Conservation (phyloP, 1,140 invertebrate genomes). For the Drosophila nasuta region DNA sequence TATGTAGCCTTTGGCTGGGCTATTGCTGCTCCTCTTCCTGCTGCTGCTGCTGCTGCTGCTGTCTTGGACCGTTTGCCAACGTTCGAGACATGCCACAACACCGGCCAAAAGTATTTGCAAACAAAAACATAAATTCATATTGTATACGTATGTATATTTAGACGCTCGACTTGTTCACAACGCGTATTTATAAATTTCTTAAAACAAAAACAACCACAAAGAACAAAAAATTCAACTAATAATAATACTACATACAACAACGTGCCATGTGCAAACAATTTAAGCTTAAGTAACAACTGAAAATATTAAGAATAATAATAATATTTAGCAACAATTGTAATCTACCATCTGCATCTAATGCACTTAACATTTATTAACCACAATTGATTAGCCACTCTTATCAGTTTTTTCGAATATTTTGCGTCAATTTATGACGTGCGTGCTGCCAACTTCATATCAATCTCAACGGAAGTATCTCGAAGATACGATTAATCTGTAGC, state of each 20-base stretch:
- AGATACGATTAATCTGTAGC: neutral
- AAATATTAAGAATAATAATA: neutral
- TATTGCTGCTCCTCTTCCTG: neutral
- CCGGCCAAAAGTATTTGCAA: slow-evolving; percentile 78
- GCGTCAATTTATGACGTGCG: slow-evolving; percentile 7
- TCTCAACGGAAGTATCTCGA: neutral
- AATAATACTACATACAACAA: neutral
- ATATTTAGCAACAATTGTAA: neutral
- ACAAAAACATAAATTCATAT: slow-evolving; percentile 79
- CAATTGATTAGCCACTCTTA: neutral
- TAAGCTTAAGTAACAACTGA: neutral
- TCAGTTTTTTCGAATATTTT: slow-evolving; percentile 10
- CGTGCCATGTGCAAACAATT: neutral
- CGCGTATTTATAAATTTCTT: slow-evolving; percentile 17
- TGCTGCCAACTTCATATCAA: neutral
- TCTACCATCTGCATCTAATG: neutral
- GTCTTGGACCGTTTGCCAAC: slow-evolving; percentile 32
- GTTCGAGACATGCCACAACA: slow-evolving; percentile 58
- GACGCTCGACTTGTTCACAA: slow-evolving; percentile 26
- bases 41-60: slow-evolving; percentile 30
- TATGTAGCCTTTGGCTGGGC: slow-evolving; percentile 12
- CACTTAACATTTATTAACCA: neutral
- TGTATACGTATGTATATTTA: slow-evolving; percentile 55
- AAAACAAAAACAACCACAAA: neutral
- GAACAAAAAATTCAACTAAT: slow-evolving; percentile 10